Conservation (phyloP, 2,888 invertebrate genomes). For the Odontomyia ornata region DNA sequence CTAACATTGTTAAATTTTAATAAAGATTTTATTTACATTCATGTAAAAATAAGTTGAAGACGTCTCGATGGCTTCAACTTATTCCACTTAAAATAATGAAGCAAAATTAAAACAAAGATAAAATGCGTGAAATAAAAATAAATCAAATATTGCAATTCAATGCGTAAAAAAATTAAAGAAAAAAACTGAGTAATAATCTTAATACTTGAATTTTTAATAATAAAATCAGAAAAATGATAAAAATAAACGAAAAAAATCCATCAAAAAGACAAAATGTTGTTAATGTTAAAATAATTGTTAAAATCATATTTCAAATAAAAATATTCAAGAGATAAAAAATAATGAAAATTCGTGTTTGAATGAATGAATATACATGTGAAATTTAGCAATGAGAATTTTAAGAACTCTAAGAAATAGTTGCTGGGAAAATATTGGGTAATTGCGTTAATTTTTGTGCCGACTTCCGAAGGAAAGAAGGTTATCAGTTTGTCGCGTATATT, state of each 20-base stretch:
- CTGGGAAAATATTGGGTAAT: no score
- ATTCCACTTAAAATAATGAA: slow-evolving; percentile 16
- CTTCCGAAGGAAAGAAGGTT: no score
- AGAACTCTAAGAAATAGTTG: no score
- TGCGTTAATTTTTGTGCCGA: no score
- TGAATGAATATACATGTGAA: no score
- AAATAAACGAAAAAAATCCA: slow-evolving; percentile 52
- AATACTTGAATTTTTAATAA: slow-evolving; percentile 49
- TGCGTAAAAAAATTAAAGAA: slow-evolving; percentile 19
- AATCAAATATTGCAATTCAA: slow-evolving; percentile 35
- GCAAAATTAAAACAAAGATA: background rate
- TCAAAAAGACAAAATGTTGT: slow-evolving; percentile 58
- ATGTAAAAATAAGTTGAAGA: slow-evolving; percentile 13
- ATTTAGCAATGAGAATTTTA: no score
- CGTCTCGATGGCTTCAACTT: slow-evolving; percentile 7
- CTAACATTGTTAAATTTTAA: slow-evolving; percentile 27
- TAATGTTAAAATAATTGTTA: slow-evolving; percentile 65
- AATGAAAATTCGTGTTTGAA: no score
- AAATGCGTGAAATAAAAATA: slow-evolving; percentile 22
- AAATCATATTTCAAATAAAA: slow-evolving; percentile 57
- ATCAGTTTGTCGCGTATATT: no score
- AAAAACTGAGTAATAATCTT: slow-evolving; percentile 30
- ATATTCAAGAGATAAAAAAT: slow-evolving; percentile 53
- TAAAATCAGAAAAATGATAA: slow-evolving; percentile 52
- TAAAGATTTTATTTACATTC: slow-evolving; percentile 15